These are phyloP conservation scores for Tretioscincus oriximinensis DNA, from an alignment of 2,113 vertebrate genomes.

Conservation along the genomic window DNA sequence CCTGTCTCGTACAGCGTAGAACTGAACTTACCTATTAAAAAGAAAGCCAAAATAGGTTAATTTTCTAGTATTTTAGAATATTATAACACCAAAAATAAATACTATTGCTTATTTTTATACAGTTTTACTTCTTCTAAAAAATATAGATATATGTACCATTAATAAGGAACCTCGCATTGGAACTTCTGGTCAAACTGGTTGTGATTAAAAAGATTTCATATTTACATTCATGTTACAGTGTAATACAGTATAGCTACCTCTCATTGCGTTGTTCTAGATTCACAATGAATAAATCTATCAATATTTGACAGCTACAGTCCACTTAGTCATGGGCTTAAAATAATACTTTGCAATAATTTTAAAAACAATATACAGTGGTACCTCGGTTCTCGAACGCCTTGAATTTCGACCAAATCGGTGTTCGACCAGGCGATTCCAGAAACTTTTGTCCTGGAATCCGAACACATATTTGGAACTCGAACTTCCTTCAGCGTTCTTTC, in stretches of 20 bases:
- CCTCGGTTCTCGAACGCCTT: too few relatives aligned
- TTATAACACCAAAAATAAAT: constrained; percentile 30
- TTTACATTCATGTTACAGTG: neutral
- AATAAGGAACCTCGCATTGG: neutral
- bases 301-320: neutral
- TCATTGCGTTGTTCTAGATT: neutral
- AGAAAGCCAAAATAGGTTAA: constrained; percentile 59
- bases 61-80: constrained; percentile 25
- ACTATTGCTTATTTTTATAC: neutral
- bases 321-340: neutral
- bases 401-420: too few relatives aligned
- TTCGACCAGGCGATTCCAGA: too few relatives aligned
- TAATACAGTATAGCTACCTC: neutral
- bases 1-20: constrained; percentile 92
- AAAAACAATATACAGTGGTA: neutral
- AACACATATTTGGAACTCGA: too few relatives aligned
- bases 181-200: neutral
- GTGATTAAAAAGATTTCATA: neutral
- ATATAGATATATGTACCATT: neutral
- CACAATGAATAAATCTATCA: neutral
- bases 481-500: too few relatives aligned
- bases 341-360: neutral
- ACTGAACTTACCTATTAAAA: constrained; percentile 89
- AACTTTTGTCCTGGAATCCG: too few relatives aligned
- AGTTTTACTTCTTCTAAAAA: neutral